Base-by-base conservation (phyloP, 2,888 invertebrate species). In the Polyommatus iphigenia region DNA sequence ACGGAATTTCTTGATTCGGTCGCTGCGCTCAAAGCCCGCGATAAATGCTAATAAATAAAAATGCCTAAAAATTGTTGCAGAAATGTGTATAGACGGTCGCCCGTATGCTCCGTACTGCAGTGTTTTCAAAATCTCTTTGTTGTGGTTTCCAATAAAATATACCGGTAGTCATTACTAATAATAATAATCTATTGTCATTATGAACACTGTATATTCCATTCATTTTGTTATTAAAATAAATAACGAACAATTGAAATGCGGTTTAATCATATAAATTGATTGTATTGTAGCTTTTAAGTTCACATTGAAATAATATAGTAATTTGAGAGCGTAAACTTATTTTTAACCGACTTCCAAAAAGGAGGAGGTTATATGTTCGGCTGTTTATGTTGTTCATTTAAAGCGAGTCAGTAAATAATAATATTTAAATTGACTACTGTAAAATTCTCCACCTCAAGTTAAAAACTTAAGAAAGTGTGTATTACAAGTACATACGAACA, bases 61-160 rank as follows among this genome's bases (percentile, higher is more conserved):
- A 41, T 41, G 10, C 10, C 8, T 41, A 10, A 41, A 10, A 41
- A 41, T 41, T 41, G 10, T 41, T 10, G 41, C 10, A 41, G 41
- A 41, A 41, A 41, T 10, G 8, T 3, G 0, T 0, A 0, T 6
- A 6, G 36, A 41, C 1, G 10, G 41, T 41, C 41, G 41, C 10
- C 41, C 59, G 59, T 59, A 59, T 20, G 59, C 24, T 20, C 62
- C 62, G 20, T 20, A 18, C 62, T 62, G 2, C 8, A 62, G 20
- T 20, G 20, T 8, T 20, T 10, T 8, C 10, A 3, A 62, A 62
- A 24, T 62, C 8, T n/a, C 57, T 62, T 62, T 62, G 62, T 62
- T 24, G 62, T 62, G 24, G 62, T 24, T 62, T 24, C 24, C 62
- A 62, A 62, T 62, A 62, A 59, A 62, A 50, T 50, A 50, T 62